These are phyloP conservation scores for Morone saxatilis DNA, from an alignment of 2,113 vertebrate genomes.

Conservation along the genomic window DNA sequence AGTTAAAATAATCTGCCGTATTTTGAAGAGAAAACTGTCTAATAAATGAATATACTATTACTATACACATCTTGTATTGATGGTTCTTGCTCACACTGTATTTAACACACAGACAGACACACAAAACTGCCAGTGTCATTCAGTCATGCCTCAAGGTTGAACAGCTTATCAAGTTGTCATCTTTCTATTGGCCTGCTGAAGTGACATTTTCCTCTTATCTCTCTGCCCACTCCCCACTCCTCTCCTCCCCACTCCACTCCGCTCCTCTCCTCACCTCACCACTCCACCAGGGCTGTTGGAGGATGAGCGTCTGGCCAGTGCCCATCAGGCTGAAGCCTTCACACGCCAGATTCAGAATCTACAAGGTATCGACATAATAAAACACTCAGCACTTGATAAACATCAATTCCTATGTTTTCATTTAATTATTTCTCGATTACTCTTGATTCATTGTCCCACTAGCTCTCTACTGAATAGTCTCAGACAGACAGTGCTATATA, in stretches of 20 bases:
- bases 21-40: neutral
- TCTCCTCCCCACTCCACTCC: neutral
- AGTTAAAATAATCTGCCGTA: conserved; percentile 9
- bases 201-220: conserved; percentile 64
- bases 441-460: neutral
- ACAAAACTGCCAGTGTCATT: conserved; percentile 39
- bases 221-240: neutral
- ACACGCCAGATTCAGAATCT: conserved; percentile 88
- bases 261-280: neutral
- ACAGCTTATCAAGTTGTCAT: conserved; percentile 69
- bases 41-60: neutral
- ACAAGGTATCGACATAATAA: conserved; percentile 80
- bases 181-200: conserved; percentile 53
- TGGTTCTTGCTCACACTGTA: neutral
- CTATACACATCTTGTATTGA: neutral
- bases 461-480: conserved; percentile 6
- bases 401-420: neutral
- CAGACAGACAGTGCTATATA: conserved; percentile 1
- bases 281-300: conserved; percentile 87
- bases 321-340: conserved; percentile 90
- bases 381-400: neutral
- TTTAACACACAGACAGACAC: neutral
- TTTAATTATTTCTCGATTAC: neutral
- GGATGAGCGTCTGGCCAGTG: conserved; percentile 90
- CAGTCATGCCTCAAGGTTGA: conserved; percentile 63